Base-by-base conservation (phyloP, 2,888 invertebrate genomes). In the Eupithecia exiguata region DNA sequence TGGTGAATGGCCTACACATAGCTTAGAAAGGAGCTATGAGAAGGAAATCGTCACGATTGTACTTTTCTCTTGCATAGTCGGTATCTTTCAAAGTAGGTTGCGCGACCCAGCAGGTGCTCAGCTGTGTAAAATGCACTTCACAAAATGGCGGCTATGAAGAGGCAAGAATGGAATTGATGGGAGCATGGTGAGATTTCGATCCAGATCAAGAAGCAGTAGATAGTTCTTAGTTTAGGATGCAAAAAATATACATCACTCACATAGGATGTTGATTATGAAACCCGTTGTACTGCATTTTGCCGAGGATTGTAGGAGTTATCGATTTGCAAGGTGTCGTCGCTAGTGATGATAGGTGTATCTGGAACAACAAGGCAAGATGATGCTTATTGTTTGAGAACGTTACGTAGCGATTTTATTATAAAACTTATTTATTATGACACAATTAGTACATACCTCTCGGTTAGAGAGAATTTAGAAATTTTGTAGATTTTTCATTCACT, bases 181-280 rank as follows among this genome's bases (percentile, higher is more conserved):
- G 10, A 49, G 53, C 70, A 72, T 70, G 63, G 49, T 36, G n/a
- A 35, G 49, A 43, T 21, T 58, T 36, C 43, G 14, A 61, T 10
- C 10, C 49, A 58, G 58, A 58, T 58, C 25, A 58, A 58, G 25
- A 58, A 58, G 12, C 58, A 58, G 25, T 25, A 21, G 2, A 40
- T 35, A 5, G 16, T 18, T 35, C 38, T 66, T 43, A 21, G 12
- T 66, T 30, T 43, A 65, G 67, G 14, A 58, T 46, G 25, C 4
- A 67, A 53, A 66, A 53, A 49, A 18, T 63, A 66, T 7, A 25
- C 68, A 65, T 68, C 46, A 77, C 77, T 92, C 89, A 95, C 94
- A 95, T 94, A 65, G 93, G 94, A 85, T 94, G 94, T 86, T 94
- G 95, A 84, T 93, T 94, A 80, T 92, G 94, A 83, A 94, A 94